Percentiles rank a stretch among this genome's conserved stretches.
Conservation (phyloP, 1,140 invertebrate species). For the Hycleus phaleratus region DNA sequence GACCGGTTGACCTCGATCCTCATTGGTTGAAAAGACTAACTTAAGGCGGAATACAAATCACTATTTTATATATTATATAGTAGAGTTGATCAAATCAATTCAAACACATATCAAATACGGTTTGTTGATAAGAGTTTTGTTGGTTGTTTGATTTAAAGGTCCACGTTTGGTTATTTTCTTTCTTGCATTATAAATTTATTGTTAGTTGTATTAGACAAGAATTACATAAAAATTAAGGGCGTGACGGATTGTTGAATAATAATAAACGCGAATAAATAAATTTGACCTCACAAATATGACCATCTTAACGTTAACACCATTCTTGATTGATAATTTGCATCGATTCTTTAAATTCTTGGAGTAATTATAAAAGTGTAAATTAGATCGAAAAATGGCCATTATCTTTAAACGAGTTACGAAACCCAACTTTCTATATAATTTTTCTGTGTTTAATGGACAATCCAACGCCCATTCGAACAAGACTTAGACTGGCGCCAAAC, state of each 20-base stretch:
- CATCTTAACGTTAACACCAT: too few relatives aligned
- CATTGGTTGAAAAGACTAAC: constrained; percentile 25
- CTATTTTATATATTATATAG: not conserved
- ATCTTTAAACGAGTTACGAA: too few relatives aligned
- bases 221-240: constrained; percentile 14
- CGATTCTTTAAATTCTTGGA: too few relatives aligned
- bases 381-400: too few relatives aligned
- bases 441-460: too few relatives aligned
- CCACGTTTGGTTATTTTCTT: constrained; percentile 2
- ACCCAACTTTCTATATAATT: too few relatives aligned
- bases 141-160: constrained; percentile 28
- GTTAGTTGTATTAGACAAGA: not conserved
- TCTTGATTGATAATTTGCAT: too few relatives aligned
- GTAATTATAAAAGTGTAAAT: too few relatives aligned
- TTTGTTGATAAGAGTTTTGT: not conserved
- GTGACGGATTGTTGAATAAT: constrained; percentile 13
- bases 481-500: too few relatives aligned
- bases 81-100: not conserved
- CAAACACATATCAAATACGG: not conserved
- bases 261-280: not conserved
- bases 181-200: constrained; percentile 9
- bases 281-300: too few relatives aligned
- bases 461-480: too few relatives aligned
- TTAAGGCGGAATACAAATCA: constrained; percentile 20
- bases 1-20: constrained; percentile 32